Evolutionary conservation across 2,797 vertebrate species (phyloP).

Genomic region (Betta splendens): DNA sequence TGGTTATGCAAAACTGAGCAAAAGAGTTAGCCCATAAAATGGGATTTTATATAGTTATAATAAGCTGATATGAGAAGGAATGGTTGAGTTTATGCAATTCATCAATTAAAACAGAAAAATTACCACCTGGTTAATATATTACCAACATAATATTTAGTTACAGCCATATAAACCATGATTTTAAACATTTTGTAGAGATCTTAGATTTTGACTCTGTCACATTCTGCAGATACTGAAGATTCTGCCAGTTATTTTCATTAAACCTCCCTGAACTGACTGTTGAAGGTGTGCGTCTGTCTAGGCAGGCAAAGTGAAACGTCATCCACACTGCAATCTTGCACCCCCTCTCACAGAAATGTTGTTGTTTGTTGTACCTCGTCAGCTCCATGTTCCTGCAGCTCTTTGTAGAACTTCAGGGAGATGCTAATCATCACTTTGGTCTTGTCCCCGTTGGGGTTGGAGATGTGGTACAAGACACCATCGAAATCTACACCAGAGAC

Average conservation of each 20-base stretch:
- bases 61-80: too few relatives aligned
- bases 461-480: slow-evolving; percentile 99
- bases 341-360: too few relatives aligned
- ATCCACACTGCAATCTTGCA: too few relatives aligned
- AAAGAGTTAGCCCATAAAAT: too few relatives aligned
- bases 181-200: not conserved
- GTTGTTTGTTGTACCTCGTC: slow-evolving; percentile 85
- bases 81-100: too few relatives aligned
- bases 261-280: not conserved
- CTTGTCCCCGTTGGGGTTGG: slow-evolving; percentile 97
- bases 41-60: too few relatives aligned
- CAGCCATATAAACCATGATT: too few relatives aligned
- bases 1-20: too few relatives aligned
- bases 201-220: not conserved
- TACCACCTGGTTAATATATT: too few relatives aligned
- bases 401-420: slow-evolving; percentile 99
- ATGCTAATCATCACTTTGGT: slow-evolving; percentile 99
- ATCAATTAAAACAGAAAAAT: too few relatives aligned
- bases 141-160: too few relatives aligned
- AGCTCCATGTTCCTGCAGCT: slow-evolving; percentile 96
- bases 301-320: not conserved
- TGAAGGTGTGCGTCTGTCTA: not conserved
- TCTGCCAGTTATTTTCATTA: not conserved
- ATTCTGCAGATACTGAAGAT: not conserved
- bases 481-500: slow-evolving; percentile 87